These are phyloP conservation scores for Sisor rabdophorus DNA, from an alignment of 2,113 vertebrate species.

Conservation along the genomic window DNA sequence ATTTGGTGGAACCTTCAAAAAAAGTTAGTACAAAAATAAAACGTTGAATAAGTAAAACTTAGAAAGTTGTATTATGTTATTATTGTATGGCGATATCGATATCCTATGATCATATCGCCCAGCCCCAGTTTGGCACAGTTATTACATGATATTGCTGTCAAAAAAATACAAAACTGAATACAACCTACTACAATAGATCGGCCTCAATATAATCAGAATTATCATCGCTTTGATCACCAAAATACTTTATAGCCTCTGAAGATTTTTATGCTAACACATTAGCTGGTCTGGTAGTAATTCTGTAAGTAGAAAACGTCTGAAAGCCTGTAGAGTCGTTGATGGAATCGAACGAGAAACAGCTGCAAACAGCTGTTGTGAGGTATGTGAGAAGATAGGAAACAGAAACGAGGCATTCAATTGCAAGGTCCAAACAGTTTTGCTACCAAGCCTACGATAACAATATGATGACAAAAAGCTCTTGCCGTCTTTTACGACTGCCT, in stretches of 20 bases:
- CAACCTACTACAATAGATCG: background rate
- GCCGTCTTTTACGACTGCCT: background rate
- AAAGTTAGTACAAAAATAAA: background rate
- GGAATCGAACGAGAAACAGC: background rate
- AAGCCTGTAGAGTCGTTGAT: background rate
- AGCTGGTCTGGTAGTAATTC: conserved; percentile 5
- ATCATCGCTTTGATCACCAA: background rate
- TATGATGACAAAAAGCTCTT: background rate
- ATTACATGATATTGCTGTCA: conserved; percentile 29
- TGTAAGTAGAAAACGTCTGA: conserved; percentile 1
- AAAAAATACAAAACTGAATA: conserved; percentile 5
- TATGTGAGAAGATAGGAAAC: conserved; percentile 1
- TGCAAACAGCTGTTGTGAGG: background rate
- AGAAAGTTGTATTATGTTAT: background rate
- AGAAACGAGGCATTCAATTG: conserved; percentile 17
- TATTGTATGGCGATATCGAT: background rate
- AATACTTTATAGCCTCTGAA: conserved; percentile 15
- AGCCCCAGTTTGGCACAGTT: conserved; percentile 28
- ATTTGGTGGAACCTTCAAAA: background rate
- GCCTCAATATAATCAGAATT: background rate
- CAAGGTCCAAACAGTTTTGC: conserved; percentile 4
- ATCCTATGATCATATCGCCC: conserved; percentile 19
- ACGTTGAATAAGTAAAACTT: background rate
- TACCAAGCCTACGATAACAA: background rate
- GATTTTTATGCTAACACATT: conserved; percentile 24